Conservation (phyloP, 2,888 invertebrate genomes). For the Petrolisthes manimaculis region DNA sequence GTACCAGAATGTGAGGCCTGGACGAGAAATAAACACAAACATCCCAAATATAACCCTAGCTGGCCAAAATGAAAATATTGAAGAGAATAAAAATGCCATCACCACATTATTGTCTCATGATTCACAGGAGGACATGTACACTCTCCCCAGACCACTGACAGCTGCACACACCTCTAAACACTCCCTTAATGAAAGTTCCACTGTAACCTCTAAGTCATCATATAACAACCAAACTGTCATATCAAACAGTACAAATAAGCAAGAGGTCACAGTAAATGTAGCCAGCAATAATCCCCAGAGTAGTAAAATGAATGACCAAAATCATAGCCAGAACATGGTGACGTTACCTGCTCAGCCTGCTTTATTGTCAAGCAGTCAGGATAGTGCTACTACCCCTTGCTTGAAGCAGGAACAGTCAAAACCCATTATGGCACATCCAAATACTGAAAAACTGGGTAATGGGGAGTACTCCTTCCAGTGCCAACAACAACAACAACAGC, state of each 20-base stretch:
- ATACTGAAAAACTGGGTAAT: too few relatives aligned
- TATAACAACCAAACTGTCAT: neutral
- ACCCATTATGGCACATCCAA: too few relatives aligned
- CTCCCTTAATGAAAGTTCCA: neutral
- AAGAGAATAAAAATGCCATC: neutral
- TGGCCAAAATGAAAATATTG: neutral
- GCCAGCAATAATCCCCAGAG: too few relatives aligned
- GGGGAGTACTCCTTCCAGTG: too few relatives aligned
- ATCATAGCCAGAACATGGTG: too few relatives aligned
- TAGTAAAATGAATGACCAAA: too few relatives aligned
- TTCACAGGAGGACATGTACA: conserved; percentile 8
- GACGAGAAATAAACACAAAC: neutral
- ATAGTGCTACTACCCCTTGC: too few relatives aligned
- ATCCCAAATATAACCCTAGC: neutral
- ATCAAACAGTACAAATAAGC: neutral
- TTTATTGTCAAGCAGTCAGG: too few relatives aligned
- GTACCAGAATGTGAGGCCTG: conserved; percentile 25
- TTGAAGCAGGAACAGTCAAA: too few relatives aligned
- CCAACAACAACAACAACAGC: neutral
- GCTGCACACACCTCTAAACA: neutral
- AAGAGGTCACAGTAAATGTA: too few relatives aligned
- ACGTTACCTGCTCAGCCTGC: too few relatives aligned
- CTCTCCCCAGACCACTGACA: conserved; percentile 8
- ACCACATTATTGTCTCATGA: neutral
- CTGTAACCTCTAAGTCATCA: neutral